Evolutionary conservation across 2,797 vertebrate species (phyloP), one percentile per base, ranked within the genome.

Genomic region (Cottoperca gobio): DNA sequence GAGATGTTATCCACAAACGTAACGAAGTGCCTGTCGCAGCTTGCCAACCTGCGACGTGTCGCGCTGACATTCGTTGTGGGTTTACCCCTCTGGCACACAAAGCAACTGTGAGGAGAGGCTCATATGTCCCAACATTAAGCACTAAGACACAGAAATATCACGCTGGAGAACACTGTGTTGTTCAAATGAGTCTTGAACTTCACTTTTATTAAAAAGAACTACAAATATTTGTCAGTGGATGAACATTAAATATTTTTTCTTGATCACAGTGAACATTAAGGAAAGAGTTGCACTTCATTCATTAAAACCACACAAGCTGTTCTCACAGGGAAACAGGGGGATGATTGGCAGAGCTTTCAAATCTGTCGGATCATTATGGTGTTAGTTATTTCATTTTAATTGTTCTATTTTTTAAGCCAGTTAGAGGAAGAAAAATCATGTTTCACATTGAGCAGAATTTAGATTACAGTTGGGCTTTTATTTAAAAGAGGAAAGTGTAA

Each of bases 1-100:
- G 83, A 83, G 86, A 85, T 63, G 76, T 84, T 86, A 86, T 87
- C 80, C 64, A 17, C 17, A 19, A 58, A 87, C 68, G 73, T 83
- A 87, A 87, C 80, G 75, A 88, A 85, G 86, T 72, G 69, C 45
- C 76, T 39, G 60, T 31, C 81, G 67, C 76, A 82, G 74, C 78
- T 70, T 81, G 82, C 76, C 76, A 79, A 73, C 77, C 76, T 52
- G 61, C 23, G 8, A 55, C 16, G 17, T 57, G 69, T 79, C 75
- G 69, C 55, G 5, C 60, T 81, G 87, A 88, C 79, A 72, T 86
- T 79, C 86, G 73, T 73, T 65, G 65, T 24, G 61, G 53, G 69
- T 79, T 82, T 70, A 43, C 33, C 70, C 80, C 84, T 79, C 53
- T 80, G 78, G 81, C 81, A 61, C 49, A 50, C 35, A 59, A 77